A percentile compares a stretch with the other conserved stretches of the same genome.
Conservation (phyloP, 2,888 invertebrate genomes). For the Odontocolon sp. region DNA sequence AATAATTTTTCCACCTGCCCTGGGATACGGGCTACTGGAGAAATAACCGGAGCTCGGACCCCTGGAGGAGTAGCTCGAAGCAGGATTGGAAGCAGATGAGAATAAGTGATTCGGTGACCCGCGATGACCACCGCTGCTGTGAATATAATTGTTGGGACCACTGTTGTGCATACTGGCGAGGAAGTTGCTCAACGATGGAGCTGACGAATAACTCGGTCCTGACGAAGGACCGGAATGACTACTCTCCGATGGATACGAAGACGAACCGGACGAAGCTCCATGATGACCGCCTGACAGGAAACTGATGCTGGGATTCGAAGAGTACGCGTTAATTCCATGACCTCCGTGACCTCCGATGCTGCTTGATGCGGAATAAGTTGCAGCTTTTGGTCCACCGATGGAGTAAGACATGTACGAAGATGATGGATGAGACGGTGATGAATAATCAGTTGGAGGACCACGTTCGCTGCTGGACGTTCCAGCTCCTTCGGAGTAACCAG, state of each 20-base stretch:
- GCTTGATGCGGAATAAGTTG: slow-evolving; percentile 41
- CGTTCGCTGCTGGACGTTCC: slow-evolving; percentile 41
- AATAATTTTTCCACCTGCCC: slow-evolving; percentile 68
- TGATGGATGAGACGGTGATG: slow-evolving; percentile 48
- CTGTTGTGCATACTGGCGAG: slow-evolving; percentile 51
- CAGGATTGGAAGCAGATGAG: slow-evolving; percentile 52
- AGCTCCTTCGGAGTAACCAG: slow-evolving; percentile 51
- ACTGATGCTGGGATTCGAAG: slow-evolving; percentile 39
- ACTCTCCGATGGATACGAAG: slow-evolving; percentile 27
- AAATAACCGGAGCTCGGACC: slow-evolving; percentile 65
- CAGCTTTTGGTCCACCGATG: slow-evolving; percentile 47
- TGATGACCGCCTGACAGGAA: slow-evolving; percentile 41
- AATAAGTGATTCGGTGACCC: slow-evolving; percentile 39
- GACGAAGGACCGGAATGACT: slow-evolving; percentile 54
- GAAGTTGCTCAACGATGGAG: slow-evolving; percentile 41
- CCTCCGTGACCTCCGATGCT: slow-evolving; percentile 33
- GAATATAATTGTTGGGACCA: slow-evolving; percentile 51
- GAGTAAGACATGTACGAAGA: slow-evolving; percentile 41
- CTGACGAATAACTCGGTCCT: slow-evolving; percentile 30
- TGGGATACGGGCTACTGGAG: slow-evolving; percentile 61
- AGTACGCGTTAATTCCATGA: slow-evolving; percentile 38
- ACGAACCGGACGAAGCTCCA: slow-evolving; percentile 28
- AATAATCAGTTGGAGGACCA: slow-evolving; percentile 45
- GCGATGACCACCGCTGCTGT: slow-evolving; percentile 41
- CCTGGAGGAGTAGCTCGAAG: slow-evolving; percentile 61